Evolutionary conservation across 2,797 vertebrate genomes (phyloP).

Genomic region (Acanthiza pusilla): DNA sequence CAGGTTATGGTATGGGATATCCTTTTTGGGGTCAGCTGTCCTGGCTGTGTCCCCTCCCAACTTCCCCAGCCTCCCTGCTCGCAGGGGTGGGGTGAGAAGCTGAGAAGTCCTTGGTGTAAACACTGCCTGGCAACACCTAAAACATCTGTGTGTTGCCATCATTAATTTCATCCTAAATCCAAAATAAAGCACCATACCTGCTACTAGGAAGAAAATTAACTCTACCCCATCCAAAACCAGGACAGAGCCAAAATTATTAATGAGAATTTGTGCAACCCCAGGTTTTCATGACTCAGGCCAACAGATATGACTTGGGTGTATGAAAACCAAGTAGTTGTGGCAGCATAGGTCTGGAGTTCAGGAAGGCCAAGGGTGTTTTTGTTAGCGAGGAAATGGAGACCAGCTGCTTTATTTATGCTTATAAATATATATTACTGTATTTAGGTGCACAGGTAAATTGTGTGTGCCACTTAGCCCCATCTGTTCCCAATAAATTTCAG

Average conservation of each 20-base stretch:
- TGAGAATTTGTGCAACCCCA: not conserved
- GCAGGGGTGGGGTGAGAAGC: not conserved
- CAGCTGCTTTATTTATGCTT: not conserved
- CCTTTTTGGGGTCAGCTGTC: not conserved
- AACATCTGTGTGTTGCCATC: not conserved
- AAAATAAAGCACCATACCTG: not conserved
- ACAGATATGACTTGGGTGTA: not conserved
- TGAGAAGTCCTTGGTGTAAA: not conserved
- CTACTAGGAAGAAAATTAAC: not conserved
- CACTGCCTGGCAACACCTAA: not conserved
- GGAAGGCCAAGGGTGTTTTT: constrained; percentile 9
- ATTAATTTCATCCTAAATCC: not conserved
- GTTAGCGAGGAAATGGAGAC: not conserved
- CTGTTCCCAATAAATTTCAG: constrained; percentile 14
- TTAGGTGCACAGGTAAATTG: not conserved
- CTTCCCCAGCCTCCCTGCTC: not conserved
- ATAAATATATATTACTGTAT: not conserved
- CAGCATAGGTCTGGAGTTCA: not conserved
- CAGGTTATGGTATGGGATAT: not conserved
- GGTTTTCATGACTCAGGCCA: not conserved
- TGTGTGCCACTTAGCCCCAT: not conserved
- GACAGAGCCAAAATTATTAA: not conserved
- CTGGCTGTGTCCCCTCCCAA: not conserved
- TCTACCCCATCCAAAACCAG: not conserved
- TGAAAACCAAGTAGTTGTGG: not conserved